Conservation (phyloP, 2,888 invertebrate genomes). For the Thymelicus acteon region DNA sequence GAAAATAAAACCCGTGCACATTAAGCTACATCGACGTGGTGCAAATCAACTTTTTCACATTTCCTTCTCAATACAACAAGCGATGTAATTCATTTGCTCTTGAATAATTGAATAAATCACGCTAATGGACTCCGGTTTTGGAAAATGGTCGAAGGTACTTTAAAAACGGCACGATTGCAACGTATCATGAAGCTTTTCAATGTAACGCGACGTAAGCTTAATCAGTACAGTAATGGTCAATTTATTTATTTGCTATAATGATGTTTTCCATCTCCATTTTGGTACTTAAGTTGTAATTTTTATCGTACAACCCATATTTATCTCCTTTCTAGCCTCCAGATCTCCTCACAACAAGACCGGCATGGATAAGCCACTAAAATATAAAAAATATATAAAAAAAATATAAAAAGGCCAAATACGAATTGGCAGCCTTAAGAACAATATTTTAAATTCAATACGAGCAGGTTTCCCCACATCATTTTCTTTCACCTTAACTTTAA, state of each 20-base stretch:
- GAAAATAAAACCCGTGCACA: background rate
- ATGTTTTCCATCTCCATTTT: too few relatives aligned
- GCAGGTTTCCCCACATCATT: too few relatives aligned
- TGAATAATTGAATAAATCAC: conserved; percentile 80
- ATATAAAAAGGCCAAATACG: too few relatives aligned
- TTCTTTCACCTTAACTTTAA: too few relatives aligned
- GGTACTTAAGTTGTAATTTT: too few relatives aligned
- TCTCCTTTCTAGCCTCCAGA: too few relatives aligned
- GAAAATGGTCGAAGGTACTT: conserved; percentile 66
- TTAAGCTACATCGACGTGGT: conserved; percentile 19
- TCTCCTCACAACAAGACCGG: too few relatives aligned
- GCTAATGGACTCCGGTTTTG: conserved; percentile 71
- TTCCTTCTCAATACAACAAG: conserved; percentile 50
- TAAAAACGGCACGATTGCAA: conserved; percentile 55
- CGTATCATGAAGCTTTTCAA: conserved; percentile 34
- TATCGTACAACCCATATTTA: too few relatives aligned
- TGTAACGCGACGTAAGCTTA: conserved; percentile 13
- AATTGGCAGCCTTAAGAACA: too few relatives aligned
- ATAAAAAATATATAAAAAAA: too few relatives aligned
- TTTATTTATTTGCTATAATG: background rate
- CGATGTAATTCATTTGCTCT: conserved; percentile 67
- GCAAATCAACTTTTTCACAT: conserved; percentile 27
- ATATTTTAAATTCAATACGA: too few relatives aligned
- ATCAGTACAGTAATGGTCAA: conserved; percentile 12
- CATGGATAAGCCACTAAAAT: too few relatives aligned